A percentile compares a stretch with the other conserved stretches of the same genome.
Evolutionary conservation across 1,140 invertebrate genomes (phyloP).

Genomic region (Brachionus rotundiformis): DNA sequence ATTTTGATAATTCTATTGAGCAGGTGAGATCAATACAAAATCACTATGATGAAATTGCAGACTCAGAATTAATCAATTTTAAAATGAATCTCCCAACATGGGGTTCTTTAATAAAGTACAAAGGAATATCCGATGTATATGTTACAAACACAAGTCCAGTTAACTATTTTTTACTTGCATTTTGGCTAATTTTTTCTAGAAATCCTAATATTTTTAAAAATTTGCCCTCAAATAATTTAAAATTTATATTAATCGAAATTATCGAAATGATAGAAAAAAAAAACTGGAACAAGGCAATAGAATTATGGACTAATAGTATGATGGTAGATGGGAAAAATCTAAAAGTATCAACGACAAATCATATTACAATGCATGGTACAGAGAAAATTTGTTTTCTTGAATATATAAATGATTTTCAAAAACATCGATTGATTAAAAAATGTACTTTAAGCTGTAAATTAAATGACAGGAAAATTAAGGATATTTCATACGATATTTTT

Average conservation of each 20-base stretch:
- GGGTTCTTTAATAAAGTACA: background rate
- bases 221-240: no score
- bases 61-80: background rate
- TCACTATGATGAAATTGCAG: background rate
- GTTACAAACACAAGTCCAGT: background rate
- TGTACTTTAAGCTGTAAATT: background rate
- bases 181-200: background rate
- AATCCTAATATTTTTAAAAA: background rate
- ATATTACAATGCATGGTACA: background rate
- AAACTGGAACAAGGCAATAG: slow-evolving; percentile 33
- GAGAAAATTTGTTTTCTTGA: background rate
- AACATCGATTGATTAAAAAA: background rate
- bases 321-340: background rate
- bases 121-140: background rate
- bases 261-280: background rate
- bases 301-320: background rate
- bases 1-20: background rate
- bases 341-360: background rate
- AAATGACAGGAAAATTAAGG: background rate
- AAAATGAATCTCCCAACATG: background rate
- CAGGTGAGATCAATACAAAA: background rate
- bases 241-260: background rate
- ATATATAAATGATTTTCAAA: slow-evolving; percentile 18
- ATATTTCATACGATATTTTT: background rate
- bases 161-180: background rate